Evolutionary conservation across 2,888 invertebrate genomes (phyloP).

Genomic region (Trichopria drosophilae): DNA sequence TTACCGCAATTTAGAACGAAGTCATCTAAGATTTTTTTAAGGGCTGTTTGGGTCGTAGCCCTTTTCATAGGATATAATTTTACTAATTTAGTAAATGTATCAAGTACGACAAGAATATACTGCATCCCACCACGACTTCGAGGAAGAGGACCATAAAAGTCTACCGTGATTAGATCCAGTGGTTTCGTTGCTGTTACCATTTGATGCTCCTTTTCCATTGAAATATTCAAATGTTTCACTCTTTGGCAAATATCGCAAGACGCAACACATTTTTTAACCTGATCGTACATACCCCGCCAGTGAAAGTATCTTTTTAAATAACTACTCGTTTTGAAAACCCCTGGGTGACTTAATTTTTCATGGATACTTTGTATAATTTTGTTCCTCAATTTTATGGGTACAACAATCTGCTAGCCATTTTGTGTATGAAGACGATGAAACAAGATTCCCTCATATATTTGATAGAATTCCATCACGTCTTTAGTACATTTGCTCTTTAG

Average conservation of each 20-base stretch:
- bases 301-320: neutral
- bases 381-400: too few species aligned
- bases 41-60: neutral
- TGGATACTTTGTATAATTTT: too few species aligned
- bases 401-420: too few species aligned
- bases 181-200: constrained; percentile 2
- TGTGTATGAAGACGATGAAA: too few species aligned
- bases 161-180: constrained; percentile 8
- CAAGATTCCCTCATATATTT: too few species aligned
- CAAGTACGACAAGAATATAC: constrained; percentile 9
- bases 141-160: too few species aligned
- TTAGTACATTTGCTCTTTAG: too few species aligned
- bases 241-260: constrained; percentile 11
- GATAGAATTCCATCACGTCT: too few species aligned
- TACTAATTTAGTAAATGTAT: constrained; percentile 8
- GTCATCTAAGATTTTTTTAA: neutral
- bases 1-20: neutral
- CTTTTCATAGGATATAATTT: too few species aligned
- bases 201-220: neutral
- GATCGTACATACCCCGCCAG: neutral
- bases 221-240: neutral
- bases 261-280: neutral
- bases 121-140: too few species aligned
- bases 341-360: too few species aligned
- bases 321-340: neutral